These are phyloP conservation scores for Planococcus citri DNA, from an alignment of 1,140 invertebrate genomes.

Conservation along the genomic window DNA sequence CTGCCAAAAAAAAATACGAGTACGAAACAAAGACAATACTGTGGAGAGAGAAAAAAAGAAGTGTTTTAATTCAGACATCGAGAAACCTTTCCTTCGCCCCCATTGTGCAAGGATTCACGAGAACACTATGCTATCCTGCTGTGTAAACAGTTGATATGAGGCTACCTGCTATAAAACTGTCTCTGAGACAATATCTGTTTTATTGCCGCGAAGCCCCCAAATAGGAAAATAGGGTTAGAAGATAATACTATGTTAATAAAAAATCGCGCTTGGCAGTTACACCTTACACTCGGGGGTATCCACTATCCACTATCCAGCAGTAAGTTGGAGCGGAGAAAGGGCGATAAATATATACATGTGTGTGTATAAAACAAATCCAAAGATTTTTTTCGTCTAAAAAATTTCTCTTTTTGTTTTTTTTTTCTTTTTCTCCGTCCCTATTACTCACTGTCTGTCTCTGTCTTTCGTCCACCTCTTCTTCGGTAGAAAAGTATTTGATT, in stretches of 20 bases:
- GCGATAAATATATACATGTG: background rate
- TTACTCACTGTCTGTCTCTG: too few species aligned
- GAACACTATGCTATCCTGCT: background rate
- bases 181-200: background rate
- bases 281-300: too few species aligned
- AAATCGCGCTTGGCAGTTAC: background rate
- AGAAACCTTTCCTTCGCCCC: background rate
- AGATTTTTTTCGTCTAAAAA: background rate
- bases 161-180: background rate
- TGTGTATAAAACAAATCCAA: background rate
- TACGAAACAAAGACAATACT: too few species aligned
- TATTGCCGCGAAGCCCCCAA: background rate
- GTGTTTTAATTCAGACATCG: background rate
- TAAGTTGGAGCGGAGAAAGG: background rate
- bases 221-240: background rate
- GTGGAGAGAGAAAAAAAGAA: background rate
- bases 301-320: too few species aligned
- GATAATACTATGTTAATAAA: too few species aligned
- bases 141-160: background rate
- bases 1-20: too few species aligned
- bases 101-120: background rate
- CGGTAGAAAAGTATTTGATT: background rate
- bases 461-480: too few species aligned
- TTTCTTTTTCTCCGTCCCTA: too few species aligned
- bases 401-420: background rate